Conservation (phyloP, 2,113 vertebrate species). For the Coreoperca whiteheadi region DNA sequence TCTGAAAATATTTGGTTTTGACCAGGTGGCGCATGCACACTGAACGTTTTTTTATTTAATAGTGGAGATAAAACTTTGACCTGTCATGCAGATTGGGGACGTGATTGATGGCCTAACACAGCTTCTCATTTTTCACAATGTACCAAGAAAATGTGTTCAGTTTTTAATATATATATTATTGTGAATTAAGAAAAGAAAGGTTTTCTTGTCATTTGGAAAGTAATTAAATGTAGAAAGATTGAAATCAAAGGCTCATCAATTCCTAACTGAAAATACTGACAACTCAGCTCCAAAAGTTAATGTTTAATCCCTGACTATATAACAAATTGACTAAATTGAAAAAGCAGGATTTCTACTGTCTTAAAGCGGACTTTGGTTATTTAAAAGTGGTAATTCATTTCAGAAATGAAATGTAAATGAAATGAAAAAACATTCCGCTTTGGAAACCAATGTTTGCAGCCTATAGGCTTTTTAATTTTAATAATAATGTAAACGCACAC, state of each 20-base stretch:
- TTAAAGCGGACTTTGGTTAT: neutral
- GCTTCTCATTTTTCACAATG: constrained; percentile 63
- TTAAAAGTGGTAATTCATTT: neutral
- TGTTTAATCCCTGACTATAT: constrained; percentile 35
- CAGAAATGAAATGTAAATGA: neutral
- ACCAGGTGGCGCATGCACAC: constrained; percentile 74
- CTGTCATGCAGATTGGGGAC: constrained; percentile 54
- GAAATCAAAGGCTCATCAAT: neutral
- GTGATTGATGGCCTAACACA: constrained; percentile 71
- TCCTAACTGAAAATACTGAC: constrained; percentile 6
- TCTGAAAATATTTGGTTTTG: constrained; percentile 77
- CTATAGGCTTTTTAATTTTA: neutral
- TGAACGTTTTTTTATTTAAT: constrained; percentile 58
- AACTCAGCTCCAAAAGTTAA: constrained; percentile 24
- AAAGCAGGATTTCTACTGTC: neutral
- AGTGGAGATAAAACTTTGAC: constrained; percentile 33
- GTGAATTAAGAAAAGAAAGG: neutral
- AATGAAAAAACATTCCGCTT: neutral
- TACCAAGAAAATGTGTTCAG: neutral
- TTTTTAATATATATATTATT: neutral
- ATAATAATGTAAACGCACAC: constrained; percentile 38
- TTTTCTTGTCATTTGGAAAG: neutral
- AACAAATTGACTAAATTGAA: neutral
- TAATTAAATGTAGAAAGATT: neutral
- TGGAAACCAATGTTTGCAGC: neutral